phyloP scores from a whole-genome alignment of 1,140 invertebrate genomes.

The Zaprionus ornatus region DNA sequence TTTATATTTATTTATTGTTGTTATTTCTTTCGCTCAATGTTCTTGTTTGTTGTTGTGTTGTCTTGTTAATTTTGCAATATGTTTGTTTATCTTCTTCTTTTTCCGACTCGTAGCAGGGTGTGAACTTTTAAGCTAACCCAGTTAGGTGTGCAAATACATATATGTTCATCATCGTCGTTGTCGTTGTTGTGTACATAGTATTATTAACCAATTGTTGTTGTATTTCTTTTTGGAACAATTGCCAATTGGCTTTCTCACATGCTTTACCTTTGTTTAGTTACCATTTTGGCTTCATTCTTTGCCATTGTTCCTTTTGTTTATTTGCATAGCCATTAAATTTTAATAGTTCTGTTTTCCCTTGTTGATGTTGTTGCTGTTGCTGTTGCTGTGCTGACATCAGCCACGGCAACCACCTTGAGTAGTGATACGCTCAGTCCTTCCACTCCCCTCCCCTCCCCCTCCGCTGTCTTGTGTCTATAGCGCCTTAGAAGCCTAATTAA shows the following conservation, averaged over 20 bases:
- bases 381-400: slow-evolving; percentile 52
- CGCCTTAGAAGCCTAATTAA: slow-evolving; percentile 60
- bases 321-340: slow-evolving; percentile 76
- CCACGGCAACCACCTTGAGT: slow-evolving; percentile 35
- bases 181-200: background rate
- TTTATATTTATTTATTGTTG: slow-evolving; percentile 39
- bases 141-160: slow-evolving; percentile 44
- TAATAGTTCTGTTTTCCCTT: slow-evolving; percentile 65
- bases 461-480: background rate
- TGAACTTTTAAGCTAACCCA: slow-evolving; percentile 66
- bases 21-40: slow-evolving; percentile 28
- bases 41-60: slow-evolving; percentile 12
- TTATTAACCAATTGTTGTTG: slow-evolving; percentile 20
- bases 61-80: slow-evolving; percentile 22
- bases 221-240: slow-evolving; percentile 59
- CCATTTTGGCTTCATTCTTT: slow-evolving; percentile 10
- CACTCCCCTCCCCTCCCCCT: background rate
- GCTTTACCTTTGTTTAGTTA: slow-evolving; percentile 64
- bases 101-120: slow-evolving; percentile 38
- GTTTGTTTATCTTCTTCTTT: slow-evolving; percentile 44
- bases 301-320: slow-evolving; percentile 35
- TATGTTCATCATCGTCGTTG: slow-evolving; percentile 4
- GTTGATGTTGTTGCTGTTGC: slow-evolving; percentile 9
- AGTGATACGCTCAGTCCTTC: background rate
- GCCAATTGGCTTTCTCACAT: slow-evolving; percentile 55